phyloP scores from a whole-genome alignment of 2,797 vertebrate genomes.

The Rhadinocentrus ornatus region DNA sequence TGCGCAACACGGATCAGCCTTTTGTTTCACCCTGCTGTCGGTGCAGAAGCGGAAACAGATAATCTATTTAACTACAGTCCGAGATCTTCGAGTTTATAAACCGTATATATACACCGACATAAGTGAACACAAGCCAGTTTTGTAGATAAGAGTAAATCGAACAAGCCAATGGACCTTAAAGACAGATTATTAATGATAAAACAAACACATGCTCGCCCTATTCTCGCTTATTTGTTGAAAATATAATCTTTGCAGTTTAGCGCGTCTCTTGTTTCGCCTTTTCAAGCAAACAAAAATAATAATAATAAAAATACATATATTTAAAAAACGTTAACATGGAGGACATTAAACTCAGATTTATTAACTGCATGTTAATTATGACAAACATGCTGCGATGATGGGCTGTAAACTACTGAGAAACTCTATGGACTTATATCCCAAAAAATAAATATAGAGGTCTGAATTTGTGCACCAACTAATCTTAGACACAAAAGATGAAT shows the following conservation, averaged over 20 bases:
- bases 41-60: constrained; percentile 46
- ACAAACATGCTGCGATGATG: neutral
- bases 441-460: constrained; percentile 1
- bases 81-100: neutral
- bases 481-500: constrained; percentile 20
- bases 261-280: neutral
- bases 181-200: too few species aligned
- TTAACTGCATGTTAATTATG: neutral
- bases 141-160: too few species aligned
- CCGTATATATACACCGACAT: neutral
- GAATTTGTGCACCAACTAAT: constrained; percentile 21
- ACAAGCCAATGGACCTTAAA: too few species aligned
- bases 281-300: neutral
- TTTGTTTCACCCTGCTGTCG: constrained; percentile 65
- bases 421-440: neutral
- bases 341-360: neutral
- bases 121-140: neutral
- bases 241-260: neutral
- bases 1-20: constrained; percentile 56
- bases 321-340: neutral
- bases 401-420: neutral
- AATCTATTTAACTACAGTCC: constrained; percentile 28
- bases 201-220: neutral
- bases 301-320: neutral
- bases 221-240: neutral